Base-by-base conservation (phyloP, 2,888 invertebrate species). In the Byasa hedistus region DNA sequence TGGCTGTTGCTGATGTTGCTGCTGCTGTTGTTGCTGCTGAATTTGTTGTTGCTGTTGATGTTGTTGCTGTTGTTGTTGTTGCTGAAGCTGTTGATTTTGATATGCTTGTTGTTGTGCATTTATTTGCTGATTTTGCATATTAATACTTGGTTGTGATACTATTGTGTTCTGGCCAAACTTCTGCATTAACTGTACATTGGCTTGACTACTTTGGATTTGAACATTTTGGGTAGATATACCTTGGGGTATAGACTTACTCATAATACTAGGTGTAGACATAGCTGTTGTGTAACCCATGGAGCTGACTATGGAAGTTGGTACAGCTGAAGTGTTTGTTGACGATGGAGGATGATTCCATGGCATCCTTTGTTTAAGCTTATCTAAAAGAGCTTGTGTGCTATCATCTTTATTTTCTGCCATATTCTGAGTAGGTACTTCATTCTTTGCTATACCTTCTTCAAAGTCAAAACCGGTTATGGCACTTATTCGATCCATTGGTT, bases 351-450 rank as follows among this genome's bases (percentile, higher is more conserved):
- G 95, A 82, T 95, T 95, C 95, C 95, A 95, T n/a, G 95, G 95
- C 95, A 95, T 95, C 56, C 95, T 92, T 77, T 95, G 95, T 73
- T 95, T 96, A 24, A 96, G 81, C 81, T 95, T 94, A 75, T 95
- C 95, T 66, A 95, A 82, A 77, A 95, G 87, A 15, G 94, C 95
- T 82, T 95, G 95, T 59, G 94, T 95, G 69, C 93, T 92, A 70
- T 93, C 93, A 75, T 93, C 89, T 73, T 93, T 91, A 70, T 82
- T 87, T 74, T 93, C 93, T 57, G 92, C 78, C 81, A 87, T 84
- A 69, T 91, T 91, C 71, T 92, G 94, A 79, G 90, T 92, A 24
- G 92, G 92, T 27, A 92, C 91, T 77, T 92, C 92, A 82, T 91
- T 91, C 74, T 92, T 92, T 52, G 92, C 92, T 73, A 92, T 92